These are phyloP conservation scores for Drosophila paramelanica DNA, from an alignment of 2,888 invertebrate species.

Conservation along the genomic window DNA sequence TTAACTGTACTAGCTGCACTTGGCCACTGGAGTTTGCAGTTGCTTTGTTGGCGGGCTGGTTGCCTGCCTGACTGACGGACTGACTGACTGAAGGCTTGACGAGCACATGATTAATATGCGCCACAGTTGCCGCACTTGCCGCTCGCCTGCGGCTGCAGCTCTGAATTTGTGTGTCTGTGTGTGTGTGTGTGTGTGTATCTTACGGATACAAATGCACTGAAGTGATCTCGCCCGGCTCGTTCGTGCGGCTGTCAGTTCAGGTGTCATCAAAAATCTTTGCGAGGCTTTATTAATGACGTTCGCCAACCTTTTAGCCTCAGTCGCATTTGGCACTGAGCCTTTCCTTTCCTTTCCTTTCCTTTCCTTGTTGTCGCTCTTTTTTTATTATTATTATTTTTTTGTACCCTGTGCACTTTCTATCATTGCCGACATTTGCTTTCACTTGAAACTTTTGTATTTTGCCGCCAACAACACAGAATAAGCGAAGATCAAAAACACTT, in stretches of 20 bases:
- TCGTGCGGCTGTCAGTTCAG: conserved; percentile 72
- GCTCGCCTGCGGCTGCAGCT: background rate
- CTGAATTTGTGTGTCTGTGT: conserved; percentile 10
- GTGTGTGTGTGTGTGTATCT: conserved; percentile 28
- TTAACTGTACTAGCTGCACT: conserved; percentile 27
- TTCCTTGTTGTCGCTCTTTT: conserved; percentile 19
- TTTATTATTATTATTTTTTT: conserved; percentile 8
- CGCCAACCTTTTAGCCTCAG: conserved; percentile 56
- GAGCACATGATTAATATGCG: conserved; percentile 81
- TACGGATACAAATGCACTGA: conserved; percentile 46
- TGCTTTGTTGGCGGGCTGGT: conserved; percentile 63
- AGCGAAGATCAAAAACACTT: conserved; percentile 78
- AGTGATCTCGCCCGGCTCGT: conserved; percentile 61
- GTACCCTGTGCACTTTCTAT: conserved; percentile 59
- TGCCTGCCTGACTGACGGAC: conserved; percentile 15
- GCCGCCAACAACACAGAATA: conserved; percentile 56
- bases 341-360: conserved; percentile 39
- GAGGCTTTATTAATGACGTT: conserved; percentile 82
- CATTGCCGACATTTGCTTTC: conserved; percentile 63
- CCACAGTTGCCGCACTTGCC: conserved; percentile 51
- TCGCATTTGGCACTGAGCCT: conserved; percentile 21
- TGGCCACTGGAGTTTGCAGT: conserved; percentile 54
- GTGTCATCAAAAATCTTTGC: conserved; percentile 78
- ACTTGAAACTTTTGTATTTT: conserved; percentile 62
- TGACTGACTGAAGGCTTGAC: conserved; percentile 62